Conservation (phyloP, 1,140 invertebrate species). For the Zeugodacus cucurbitae region DNA sequence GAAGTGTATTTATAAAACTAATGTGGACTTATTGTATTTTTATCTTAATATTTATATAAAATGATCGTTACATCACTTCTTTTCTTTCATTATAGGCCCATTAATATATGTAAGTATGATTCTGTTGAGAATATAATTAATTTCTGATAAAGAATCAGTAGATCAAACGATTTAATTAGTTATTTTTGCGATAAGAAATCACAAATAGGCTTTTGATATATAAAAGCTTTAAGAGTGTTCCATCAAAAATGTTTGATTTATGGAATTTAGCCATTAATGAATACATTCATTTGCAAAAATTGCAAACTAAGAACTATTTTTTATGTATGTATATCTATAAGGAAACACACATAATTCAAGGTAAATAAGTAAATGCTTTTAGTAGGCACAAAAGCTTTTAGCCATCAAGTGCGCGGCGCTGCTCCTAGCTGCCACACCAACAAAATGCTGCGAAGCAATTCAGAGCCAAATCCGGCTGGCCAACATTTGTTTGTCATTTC, state of each 20-base stretch:
- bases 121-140: too few relatives aligned
- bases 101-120: too few relatives aligned
- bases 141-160: too few relatives aligned
- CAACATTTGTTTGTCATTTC: background rate
- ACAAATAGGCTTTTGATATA: background rate
- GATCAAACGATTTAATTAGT: too few relatives aligned
- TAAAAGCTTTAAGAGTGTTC: background rate
- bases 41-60: too few relatives aligned
- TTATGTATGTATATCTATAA: background rate
- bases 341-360: background rate
- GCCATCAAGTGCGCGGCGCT: background rate
- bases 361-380: background rate
- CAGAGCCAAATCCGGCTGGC: background rate
- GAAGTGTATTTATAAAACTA: too few relatives aligned
- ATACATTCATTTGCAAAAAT: background rate
- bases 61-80: too few relatives aligned
- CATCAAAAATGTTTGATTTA: background rate
- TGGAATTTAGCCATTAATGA: background rate
- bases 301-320: background rate
- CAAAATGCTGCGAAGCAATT: background rate
- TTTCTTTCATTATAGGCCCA: too few relatives aligned
- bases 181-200: too few relatives aligned
- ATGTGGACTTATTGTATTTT: too few relatives aligned
- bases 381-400: background rate
- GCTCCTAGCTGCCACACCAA: background rate